A percentile compares a stretch with the other conserved stretches of the same genome.
Evolutionary conservation across 2,888 invertebrate genomes (phyloP).

Genomic region (Gnatocerus cornutus): DNA sequence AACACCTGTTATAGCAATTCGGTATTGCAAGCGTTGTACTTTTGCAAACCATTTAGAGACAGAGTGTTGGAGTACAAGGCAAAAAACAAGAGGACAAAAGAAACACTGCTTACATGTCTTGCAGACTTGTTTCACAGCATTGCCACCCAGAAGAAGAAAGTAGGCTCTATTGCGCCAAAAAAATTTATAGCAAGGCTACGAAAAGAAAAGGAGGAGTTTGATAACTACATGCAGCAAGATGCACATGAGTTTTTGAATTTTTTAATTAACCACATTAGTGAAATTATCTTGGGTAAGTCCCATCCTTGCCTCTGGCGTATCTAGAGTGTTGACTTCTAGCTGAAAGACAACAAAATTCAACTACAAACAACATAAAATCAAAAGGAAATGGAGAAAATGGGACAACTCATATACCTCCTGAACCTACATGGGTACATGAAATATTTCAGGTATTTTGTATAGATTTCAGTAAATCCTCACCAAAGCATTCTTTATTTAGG

Average conservation of each 20-base stretch:
- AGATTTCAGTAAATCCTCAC: too few species aligned
- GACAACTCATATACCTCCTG: conserved; percentile 74
- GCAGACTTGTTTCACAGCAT: conserved; percentile 99
- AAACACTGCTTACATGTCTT: conserved; percentile 97
- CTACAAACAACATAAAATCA: conserved; percentile 72
- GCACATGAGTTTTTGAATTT: conserved; percentile 99
- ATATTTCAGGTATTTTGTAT: conserved; percentile 90
- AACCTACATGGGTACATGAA: conserved; percentile 99
- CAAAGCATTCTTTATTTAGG: conserved; percentile 71
- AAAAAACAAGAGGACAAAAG: conserved; percentile 95
- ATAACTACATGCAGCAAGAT: conserved; percentile 99
- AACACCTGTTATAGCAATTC: conserved; percentile 99
- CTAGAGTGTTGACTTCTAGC: conserved; percentile 71
- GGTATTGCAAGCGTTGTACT: conserved; percentile 98
- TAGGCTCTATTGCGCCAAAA: conserved; percentile 99
- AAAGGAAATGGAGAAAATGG: conserved; percentile 75
- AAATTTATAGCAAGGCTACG: conserved; percentile 98
- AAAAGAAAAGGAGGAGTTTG: conserved; percentile 99
- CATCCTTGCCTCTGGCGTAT: not conserved
- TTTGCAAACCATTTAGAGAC: conserved; percentile 99
- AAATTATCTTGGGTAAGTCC: conserved; percentile 92
- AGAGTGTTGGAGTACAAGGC: conserved; percentile 99
- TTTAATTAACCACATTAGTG: conserved; percentile 98
- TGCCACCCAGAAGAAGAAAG: conserved; percentile 99
- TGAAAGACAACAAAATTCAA: conserved; percentile 83